Conservation (phyloP, 2,888 invertebrate genomes). For the Laspeyria flexula region DNA sequence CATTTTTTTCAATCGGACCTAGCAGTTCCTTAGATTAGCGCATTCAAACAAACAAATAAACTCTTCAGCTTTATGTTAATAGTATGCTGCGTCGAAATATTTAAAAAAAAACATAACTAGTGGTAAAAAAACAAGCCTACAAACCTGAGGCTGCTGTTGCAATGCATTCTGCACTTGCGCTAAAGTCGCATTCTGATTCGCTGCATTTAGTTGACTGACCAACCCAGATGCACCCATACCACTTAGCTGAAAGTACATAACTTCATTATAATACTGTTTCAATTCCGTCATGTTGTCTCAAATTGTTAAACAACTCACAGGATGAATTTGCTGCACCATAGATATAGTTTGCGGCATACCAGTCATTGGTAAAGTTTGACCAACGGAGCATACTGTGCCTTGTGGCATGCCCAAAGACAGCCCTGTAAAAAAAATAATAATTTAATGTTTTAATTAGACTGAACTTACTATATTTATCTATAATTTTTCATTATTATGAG, state of each 20-base stretch:
- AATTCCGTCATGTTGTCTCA: too few species aligned
- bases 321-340: conserved; percentile 87
- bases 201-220: conserved; percentile 66
- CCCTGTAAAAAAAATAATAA: conserved; percentile 55
- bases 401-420: conserved; percentile 87
- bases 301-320: conserved; percentile 64
- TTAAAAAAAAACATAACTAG: too few species aligned
- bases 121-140: too few species aligned
- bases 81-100: too few species aligned
- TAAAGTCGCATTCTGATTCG: conserved; percentile 56
- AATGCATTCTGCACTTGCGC: conserved; percentile 62
- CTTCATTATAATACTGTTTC: background rate
- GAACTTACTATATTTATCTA: too few species aligned
- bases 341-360: conserved; percentile 86
- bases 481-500: too few species aligned
- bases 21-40: too few species aligned
- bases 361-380: conserved; percentile 79
- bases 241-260: conserved; percentile 60
- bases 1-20: too few species aligned
- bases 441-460: too few species aligned
- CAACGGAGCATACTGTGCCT: conserved; percentile 88
- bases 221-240: conserved; percentile 82
- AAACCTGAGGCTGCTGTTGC: conserved; percentile 68
- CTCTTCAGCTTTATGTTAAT: too few species aligned
- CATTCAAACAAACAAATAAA: too few species aligned